Evolutionary conservation across 2,797 vertebrate species (phyloP).

Genomic region (Kryptopterus vitreolus): DNA sequence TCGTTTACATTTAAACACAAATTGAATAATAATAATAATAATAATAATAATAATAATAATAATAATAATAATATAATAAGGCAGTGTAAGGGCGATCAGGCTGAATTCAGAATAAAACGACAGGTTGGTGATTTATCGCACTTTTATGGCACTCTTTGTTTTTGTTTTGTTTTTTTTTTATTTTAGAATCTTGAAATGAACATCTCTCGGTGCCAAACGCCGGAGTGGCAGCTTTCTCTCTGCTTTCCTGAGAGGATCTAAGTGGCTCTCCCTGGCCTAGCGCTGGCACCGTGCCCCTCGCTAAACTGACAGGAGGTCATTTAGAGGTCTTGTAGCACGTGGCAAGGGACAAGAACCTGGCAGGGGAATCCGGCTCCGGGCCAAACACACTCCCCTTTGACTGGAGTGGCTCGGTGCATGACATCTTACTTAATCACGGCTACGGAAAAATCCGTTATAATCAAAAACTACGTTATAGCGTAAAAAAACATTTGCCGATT

Average conservation of each 20-base stretch:
- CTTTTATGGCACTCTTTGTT: not conserved
- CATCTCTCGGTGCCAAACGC: constrained; percentile 31
- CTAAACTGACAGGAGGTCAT: constrained; percentile 47
- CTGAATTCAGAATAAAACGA: constrained; percentile 1
- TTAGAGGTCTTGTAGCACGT: constrained; percentile 43
- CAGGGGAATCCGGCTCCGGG: constrained; percentile 38
- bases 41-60: no score
- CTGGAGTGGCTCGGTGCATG: not conserved
- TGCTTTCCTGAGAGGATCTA: constrained; percentile 25
- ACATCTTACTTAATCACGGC: constrained; percentile 1
- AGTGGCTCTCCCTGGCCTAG: constrained; percentile 19
- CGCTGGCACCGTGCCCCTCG: constrained; percentile 40
- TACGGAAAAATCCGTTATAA: not conserved
- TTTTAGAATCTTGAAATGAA: not conserved
- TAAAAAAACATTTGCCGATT: no score
- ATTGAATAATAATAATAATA: no score
- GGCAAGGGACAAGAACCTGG: constrained; percentile 41
- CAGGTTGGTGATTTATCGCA: not conserved
- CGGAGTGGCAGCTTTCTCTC: constrained; percentile 18
- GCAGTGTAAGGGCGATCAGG: no score
- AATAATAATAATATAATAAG: no score
- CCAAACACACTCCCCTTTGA: constrained; percentile 30
- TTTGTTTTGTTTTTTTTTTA: not conserved
- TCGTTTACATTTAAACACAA: no score
- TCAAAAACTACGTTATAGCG: no score